These are phyloP conservation scores for Megaleporinus macrocephalus DNA, from an alignment of 2,113 vertebrate genomes.

Conservation along the genomic window DNA sequence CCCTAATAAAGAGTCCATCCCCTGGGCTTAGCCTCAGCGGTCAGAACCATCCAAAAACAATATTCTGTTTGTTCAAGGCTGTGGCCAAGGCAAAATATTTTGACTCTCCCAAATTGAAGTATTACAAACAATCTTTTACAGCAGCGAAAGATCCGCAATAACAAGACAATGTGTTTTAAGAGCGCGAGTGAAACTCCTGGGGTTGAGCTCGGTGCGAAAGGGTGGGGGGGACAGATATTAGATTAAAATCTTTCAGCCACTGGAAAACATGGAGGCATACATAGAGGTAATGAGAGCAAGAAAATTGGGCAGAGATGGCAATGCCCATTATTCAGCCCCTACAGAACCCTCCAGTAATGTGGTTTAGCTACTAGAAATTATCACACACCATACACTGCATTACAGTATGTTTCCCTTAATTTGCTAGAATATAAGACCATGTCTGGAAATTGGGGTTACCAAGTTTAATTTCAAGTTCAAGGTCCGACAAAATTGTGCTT, in stretches of 20 bases:
- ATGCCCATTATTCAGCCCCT: background rate
- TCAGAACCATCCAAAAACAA: constrained; percentile 74
- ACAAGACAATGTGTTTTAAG: constrained; percentile 66
- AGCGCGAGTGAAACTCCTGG: constrained; percentile 57
- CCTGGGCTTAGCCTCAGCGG: constrained; percentile 56
- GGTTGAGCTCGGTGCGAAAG: constrained; percentile 26
- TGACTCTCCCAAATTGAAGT: constrained; percentile 74
- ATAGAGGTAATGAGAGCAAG: constrained; percentile 10
- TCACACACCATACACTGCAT: background rate
- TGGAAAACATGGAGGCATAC: constrained; percentile 31
- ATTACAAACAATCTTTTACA: constrained; percentile 76
- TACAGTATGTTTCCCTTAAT: constrained; percentile 16
- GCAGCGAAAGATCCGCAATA: constrained; percentile 67
- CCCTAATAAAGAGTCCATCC: constrained; percentile 58
- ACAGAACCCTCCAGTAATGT: constrained; percentile 12
- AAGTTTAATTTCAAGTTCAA: constrained; percentile 11
- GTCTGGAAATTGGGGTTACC: constrained; percentile 9
- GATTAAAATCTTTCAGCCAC: constrained; percentile 54
- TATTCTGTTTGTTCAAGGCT: constrained; percentile 75
- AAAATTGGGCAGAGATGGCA: background rate
- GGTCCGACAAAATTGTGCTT: background rate
- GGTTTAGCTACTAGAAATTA: constrained; percentile 28
- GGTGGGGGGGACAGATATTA: constrained; percentile 48
- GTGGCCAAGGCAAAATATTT: constrained; percentile 77
- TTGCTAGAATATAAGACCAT: constrained; percentile 13